phyloP scores from a whole-genome alignment of 2,113 vertebrate genomes.

The Elaphurus davidianus region DNA sequence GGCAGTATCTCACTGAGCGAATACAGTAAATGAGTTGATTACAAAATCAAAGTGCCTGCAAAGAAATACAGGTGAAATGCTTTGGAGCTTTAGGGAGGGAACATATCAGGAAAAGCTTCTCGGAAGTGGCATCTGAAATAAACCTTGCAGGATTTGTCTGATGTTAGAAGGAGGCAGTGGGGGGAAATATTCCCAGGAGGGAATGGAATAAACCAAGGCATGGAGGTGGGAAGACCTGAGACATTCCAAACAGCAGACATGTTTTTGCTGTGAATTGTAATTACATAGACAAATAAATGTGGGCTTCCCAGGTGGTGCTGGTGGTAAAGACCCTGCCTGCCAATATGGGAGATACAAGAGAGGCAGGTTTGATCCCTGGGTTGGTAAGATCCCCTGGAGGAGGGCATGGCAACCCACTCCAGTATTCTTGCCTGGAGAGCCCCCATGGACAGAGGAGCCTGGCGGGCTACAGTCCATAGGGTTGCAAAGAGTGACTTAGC shows the following conservation, averaged over 20 bases:
- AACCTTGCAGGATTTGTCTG: not conserved
- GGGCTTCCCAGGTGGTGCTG: not conserved
- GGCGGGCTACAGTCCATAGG: not conserved
- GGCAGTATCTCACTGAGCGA: not conserved
- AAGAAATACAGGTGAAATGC: not conserved
- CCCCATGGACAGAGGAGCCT: not conserved
- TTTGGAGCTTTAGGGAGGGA: not conserved
- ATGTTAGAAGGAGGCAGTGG: not conserved
- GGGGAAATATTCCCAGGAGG: not conserved
- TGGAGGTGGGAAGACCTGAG: not conserved
- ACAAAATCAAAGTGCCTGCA: not conserved
- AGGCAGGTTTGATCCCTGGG: not conserved
- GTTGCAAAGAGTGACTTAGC: not conserved
- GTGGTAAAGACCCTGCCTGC: not conserved
- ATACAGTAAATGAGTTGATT: not conserved
- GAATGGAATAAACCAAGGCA: not conserved
- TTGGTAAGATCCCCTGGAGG: not conserved
- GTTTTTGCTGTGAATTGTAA: not conserved
- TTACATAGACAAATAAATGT: not conserved
- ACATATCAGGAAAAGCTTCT: not conserved
- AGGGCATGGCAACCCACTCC: not conserved
- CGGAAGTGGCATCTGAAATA: not conserved
- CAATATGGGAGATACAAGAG: not conserved
- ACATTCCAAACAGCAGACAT: not conserved
- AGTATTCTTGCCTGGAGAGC: not conserved